Evolutionary conservation across 1,140 invertebrate genomes (phyloP), one percentile per base, ranked within the genome.

Genomic region (Lepidurus couesii): DNA sequence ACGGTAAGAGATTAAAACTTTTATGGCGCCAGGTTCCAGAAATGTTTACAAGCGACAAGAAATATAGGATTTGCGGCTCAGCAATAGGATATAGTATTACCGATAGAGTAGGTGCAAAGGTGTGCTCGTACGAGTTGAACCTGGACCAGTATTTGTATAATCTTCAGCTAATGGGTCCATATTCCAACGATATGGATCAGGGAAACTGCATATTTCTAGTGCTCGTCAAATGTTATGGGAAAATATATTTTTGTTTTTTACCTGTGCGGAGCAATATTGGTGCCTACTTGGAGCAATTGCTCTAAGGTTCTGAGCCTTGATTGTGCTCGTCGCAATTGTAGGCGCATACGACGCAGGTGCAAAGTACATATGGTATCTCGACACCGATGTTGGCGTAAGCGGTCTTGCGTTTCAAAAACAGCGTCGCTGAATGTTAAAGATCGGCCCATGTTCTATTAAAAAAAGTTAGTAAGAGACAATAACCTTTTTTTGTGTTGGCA

Each of bases 381-480:
- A 85, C 93, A 95, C 79, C 89, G 87, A 82, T 90, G 89, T 80
- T 88, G 86, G 79, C 86, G 85, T 1, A 88, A 85, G 34, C 84
- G 81, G 80, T 92, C 91, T 82, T 90, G 89, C 10, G 94, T 93
- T 86, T 97, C 93, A 82, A 89, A 93, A 2, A 97, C 95, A 47
- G 95, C 94, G 16, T 94, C 93, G 47, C 93, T 90, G 82, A 96
- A 95, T 24, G 92, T 93, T 80, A 95, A 83, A 5, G 93, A 95
- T 86, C 94, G 93, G 65, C 92, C 92, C 92, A 90, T 88, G 81
- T 88, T 90, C 88, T 89, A 84, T 43, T 1, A 42, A 42, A n/a
- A 3, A 26, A 47, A 47, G 53, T 7, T 11, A 77, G 7, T 89
- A 90, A 85, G 84, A 26, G 84, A 85, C 84, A 85, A 76, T 45